A percentile compares a stretch with the other conserved stretches of the same genome.
phyloP scores from a whole-genome alignment of 2,888 invertebrate species.

The Hirtodrosophila duncani region DNA sequence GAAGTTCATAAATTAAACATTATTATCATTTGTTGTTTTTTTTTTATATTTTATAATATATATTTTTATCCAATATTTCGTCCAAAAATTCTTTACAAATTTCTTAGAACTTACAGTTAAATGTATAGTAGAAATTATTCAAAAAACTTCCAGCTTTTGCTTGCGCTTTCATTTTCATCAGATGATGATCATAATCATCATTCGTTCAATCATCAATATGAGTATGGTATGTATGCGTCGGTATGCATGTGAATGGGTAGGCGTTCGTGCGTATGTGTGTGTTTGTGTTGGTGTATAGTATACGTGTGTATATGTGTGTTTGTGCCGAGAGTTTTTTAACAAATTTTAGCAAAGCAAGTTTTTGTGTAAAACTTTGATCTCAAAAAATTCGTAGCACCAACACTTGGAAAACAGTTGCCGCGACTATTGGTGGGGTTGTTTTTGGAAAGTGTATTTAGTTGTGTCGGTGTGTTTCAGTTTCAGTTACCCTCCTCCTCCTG shows the following conservation, averaged over 20 bases:
- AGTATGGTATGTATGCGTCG: conserved; percentile 69
- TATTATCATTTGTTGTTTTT: conserved; percentile 3
- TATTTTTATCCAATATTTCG: conserved; percentile 73
- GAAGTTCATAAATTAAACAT: conserved; percentile 56
- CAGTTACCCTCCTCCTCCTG: too few species aligned
- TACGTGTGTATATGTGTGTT: conserved; percentile 31
- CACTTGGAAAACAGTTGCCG: conserved; percentile 31
- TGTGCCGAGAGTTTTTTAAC: background rate
- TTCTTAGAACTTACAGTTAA: conserved; percentile 74
- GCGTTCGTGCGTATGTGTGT: conserved; percentile 14
- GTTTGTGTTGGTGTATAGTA: conserved; percentile 44
- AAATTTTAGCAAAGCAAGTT: background rate
- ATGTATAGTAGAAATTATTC: conserved; percentile 74
- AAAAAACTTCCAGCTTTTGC: conserved; percentile 66
- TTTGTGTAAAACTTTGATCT: conserved; percentile 15
- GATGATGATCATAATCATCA: conserved; percentile 33
- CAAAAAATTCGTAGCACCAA: conserved; percentile 18
- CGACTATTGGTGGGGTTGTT: conserved; percentile 11
- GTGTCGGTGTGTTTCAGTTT: too few species aligned
- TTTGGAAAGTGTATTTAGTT: conserved; percentile 28
- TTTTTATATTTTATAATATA: conserved; percentile 69
- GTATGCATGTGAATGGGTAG: conserved; percentile 26
- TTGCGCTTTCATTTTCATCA: conserved; percentile 52
- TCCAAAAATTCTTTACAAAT: conserved; percentile 73
- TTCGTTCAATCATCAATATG: conserved; percentile 69